Percentiles rank a stretch among this genome's conserved stretches.
Evolutionary conservation across 2,797 vertebrate genomes (phyloP).

Genomic region (Gallinago nigripennis): DNA sequence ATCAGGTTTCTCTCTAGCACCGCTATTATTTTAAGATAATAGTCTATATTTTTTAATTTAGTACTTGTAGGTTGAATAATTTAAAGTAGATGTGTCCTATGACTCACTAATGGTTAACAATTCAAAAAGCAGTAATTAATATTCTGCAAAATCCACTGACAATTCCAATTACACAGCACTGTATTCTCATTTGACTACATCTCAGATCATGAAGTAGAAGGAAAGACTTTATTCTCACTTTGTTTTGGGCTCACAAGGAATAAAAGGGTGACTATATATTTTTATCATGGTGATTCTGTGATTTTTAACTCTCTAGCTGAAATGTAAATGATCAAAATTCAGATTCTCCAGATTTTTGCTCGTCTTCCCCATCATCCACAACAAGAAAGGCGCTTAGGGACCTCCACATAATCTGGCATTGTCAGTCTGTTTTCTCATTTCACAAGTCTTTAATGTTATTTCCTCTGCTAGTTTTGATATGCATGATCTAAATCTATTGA

Average conservation of each 20-base stretch:
- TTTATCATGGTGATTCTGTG: not conserved
- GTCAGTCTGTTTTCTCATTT: not conserved
- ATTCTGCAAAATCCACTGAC: not conserved
- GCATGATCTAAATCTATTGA: not conserved
- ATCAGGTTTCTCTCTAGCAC: not conserved
- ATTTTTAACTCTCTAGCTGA: not conserved
- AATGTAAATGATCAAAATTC: not conserved
- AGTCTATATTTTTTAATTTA: not conserved
- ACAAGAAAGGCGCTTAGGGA: not conserved
- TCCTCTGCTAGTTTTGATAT: not conserved
- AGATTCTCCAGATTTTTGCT: not conserved
- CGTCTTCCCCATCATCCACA: not conserved
- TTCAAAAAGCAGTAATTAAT: not conserved
- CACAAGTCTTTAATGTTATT: not conserved
- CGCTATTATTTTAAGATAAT: not conserved
- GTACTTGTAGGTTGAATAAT: not conserved
- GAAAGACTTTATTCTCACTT: not conserved
- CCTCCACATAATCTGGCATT: not conserved
- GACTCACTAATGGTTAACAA: constrained; percentile 1
- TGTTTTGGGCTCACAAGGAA: not conserved
- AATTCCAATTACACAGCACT: not conserved
- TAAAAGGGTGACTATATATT: not conserved
- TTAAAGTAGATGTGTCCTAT: not conserved
- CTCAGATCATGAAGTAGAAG: not conserved
- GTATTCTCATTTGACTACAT: not conserved